Percentiles rank a stretch among this genome's conserved stretches.
These are phyloP conservation scores for Polyergus mexicanus DNA, from an alignment of 1,140 invertebrate genomes.

Conservation along the genomic window DNA sequence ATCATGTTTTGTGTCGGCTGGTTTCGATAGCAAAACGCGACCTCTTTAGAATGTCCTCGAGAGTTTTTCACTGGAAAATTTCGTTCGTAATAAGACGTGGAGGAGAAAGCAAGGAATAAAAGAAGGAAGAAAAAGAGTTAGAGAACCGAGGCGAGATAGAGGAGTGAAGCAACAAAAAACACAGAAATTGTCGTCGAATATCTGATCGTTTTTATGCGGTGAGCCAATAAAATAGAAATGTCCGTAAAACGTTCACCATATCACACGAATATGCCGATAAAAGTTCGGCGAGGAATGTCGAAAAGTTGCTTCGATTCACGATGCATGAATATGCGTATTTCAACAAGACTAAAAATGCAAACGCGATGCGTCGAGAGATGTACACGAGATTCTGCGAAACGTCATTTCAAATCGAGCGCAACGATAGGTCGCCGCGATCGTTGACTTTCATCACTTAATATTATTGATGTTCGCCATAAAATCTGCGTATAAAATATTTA, in stretches of 20 bases:
- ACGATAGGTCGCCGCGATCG: not conserved
- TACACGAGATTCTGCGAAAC: not conserved
- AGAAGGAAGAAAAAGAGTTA: not conserved
- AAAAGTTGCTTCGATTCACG: constrained; percentile 39
- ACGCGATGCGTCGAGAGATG: not conserved
- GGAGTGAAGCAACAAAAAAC: not conserved
- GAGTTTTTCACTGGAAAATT: constrained; percentile 28
- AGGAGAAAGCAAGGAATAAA: not conserved
- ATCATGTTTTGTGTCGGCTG: constrained; percentile 35
- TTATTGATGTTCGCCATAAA: not conserved
- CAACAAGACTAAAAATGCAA: constrained; percentile 45
- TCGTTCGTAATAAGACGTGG: constrained; percentile 10
- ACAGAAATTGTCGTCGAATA: constrained; percentile 44
- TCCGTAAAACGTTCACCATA: constrained; percentile 45
- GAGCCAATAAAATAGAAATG: constrained; percentile 58
- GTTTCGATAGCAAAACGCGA: constrained; percentile 44
- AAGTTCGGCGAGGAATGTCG: constrained; percentile 24
- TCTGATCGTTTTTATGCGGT: constrained; percentile 49
- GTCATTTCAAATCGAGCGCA: not conserved
- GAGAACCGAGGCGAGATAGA: too few relatives aligned
- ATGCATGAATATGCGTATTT: constrained; percentile 1
- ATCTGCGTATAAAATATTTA: not conserved
- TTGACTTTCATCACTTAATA: not conserved
- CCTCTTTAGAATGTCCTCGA: constrained; percentile 29
- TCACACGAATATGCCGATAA: constrained; percentile 47